Evolutionary conservation across 2,113 vertebrate species (phyloP).

Genomic region (Notiomystis cincta): DNA sequence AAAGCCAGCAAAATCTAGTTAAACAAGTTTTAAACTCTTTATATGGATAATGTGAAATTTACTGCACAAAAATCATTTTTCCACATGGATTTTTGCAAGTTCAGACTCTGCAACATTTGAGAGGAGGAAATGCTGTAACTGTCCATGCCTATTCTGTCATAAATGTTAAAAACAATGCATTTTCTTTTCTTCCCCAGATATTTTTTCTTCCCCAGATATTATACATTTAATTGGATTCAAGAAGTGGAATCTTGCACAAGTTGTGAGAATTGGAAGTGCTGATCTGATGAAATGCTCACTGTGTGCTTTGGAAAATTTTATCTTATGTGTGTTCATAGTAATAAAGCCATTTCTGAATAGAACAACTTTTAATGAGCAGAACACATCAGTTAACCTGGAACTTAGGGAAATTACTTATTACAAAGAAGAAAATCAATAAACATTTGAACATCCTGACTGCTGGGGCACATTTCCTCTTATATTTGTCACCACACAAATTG

Average conservation of each 20-base stretch:
- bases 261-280: background rate
- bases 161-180: background rate
- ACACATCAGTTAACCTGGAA: background rate
- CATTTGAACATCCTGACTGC: background rate
- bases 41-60: background rate
- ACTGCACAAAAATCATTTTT: background rate
- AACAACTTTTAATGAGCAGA: background rate
- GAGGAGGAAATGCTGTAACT: background rate
- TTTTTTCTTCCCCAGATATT: background rate
- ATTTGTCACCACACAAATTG: background rate
- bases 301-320: background rate
- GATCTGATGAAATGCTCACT: background rate
- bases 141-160: background rate
- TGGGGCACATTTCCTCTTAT: background rate
- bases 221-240: background rate
- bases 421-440: background rate
- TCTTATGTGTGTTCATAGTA: fast-evolving
- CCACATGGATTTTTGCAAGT: background rate
- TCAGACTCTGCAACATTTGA: background rate
- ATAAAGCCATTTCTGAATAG: background rate
- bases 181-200: background rate
- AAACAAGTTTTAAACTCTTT: background rate
- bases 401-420: background rate
- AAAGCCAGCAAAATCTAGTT: background rate
- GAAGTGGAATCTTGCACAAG: background rate